These are phyloP conservation scores for Petrophora chlorosata DNA, from an alignment of 2,888 invertebrate genomes.

Conservation along the genomic window DNA sequence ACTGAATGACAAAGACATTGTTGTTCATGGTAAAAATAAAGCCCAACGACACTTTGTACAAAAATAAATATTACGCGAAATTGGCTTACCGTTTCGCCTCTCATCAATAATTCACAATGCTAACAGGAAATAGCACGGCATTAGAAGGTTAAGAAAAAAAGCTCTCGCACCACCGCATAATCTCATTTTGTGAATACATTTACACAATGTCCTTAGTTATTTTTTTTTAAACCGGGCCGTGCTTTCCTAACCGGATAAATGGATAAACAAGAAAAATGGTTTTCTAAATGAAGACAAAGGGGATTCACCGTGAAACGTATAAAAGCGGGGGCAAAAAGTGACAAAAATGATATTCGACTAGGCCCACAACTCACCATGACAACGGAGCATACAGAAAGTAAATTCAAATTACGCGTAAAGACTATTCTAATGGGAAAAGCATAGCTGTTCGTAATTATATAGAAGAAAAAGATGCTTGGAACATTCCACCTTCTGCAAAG, in stretches of 20 bases:
- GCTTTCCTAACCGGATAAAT: conserved; percentile 50
- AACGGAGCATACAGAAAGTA: too few species aligned
- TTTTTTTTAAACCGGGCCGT: conserved; percentile 34
- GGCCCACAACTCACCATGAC: conserved; percentile 21
- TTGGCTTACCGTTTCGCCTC: conserved; percentile 12
- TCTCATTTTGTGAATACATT: conserved; percentile 32
- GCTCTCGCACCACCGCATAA: conserved; percentile 16
- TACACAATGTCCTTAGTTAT: conserved; percentile 32
- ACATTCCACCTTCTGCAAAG: too few species aligned
- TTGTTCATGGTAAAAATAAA: not conserved
- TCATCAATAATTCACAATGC: conserved; percentile 21
- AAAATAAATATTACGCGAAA: not conserved
- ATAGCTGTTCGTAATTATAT: too few species aligned
- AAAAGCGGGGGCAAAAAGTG: conserved; percentile 50
- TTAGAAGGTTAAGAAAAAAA: conserved; percentile 14
- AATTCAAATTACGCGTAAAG: too few species aligned
- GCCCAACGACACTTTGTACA: not conserved
- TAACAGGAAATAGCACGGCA: conserved; percentile 16
- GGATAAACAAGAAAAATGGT: conserved; percentile 70
- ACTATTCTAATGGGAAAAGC: too few species aligned
- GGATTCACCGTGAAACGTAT: conserved; percentile 47
- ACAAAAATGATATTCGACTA: conserved; percentile 63
- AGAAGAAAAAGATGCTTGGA: too few species aligned
- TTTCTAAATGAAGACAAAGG: conserved; percentile 69
- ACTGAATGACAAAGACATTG: too few species aligned